These are phyloP conservation scores for Margaritifera margaritifera DNA, from an alignment of 2,888 invertebrate genomes.

Conservation along the genomic window DNA sequence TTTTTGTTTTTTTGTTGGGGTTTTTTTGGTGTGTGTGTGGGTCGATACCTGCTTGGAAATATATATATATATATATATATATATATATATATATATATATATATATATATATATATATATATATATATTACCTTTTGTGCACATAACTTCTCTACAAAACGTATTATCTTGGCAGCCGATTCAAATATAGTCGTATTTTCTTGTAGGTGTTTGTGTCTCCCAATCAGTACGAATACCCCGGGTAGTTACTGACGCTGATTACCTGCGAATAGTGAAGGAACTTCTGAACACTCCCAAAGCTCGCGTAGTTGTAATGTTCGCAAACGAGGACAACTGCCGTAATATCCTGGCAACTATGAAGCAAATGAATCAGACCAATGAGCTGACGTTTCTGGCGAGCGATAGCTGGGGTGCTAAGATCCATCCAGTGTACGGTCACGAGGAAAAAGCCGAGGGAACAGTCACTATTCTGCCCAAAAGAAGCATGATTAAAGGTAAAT, in stretches of 20 bases:
- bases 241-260: conserved; percentile 77
- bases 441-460: conserved; percentile 68
- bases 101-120: conserved; percentile 14
- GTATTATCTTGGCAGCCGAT: neutral
- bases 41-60: neutral
- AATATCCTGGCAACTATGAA: conserved; percentile 62
- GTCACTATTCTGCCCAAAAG: conserved; percentile 71
- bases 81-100: conserved; percentile 28
- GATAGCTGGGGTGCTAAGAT: conserved; percentile 73
- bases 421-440: conserved; percentile 68
- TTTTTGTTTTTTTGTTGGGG: too few species aligned
- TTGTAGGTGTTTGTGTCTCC: conserved; percentile 77
- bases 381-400: conserved; percentile 68
- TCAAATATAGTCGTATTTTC: conserved; percentile 4
- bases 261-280: conserved; percentile 78
- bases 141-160: neutral
- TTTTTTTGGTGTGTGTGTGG: too few species aligned
- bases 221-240: conserved; percentile 78
- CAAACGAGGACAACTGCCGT: conserved; percentile 81
- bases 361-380: conserved; percentile 51
- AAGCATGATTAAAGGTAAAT: conserved; percentile 59
- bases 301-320: conserved; percentile 79
- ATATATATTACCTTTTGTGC: neutral
- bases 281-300: conserved; percentile 77
- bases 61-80: conserved; percentile 25